Percentiles rank a stretch among this genome's conserved stretches.
Conservation (phyloP, 2,113 vertebrate species). For the Triplophysa dalaica region DNA sequence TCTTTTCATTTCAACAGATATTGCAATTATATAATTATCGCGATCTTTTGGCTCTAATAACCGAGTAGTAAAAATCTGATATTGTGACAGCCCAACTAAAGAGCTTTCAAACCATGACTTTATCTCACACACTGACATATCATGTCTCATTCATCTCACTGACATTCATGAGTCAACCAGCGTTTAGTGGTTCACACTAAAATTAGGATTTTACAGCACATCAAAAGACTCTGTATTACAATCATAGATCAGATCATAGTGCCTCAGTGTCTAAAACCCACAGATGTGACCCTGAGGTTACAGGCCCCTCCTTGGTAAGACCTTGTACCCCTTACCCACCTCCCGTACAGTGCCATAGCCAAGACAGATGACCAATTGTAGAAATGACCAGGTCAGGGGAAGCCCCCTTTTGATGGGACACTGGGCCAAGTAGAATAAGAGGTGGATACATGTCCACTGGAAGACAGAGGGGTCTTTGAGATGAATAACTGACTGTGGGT, state of each 20-base stretch:
- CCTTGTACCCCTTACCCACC: constrained; percentile 58
- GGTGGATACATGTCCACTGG: constrained; percentile 32
- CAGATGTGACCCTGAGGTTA: constrained; percentile 51
- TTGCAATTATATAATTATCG: too few species aligned
- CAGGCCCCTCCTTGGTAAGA: constrained; percentile 68
- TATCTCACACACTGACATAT: neutral
- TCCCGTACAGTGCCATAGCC: constrained; percentile 42
- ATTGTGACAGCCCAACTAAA: neutral
- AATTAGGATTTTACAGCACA: neutral
- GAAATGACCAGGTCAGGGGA: constrained; percentile 30
- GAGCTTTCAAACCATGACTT: neutral
- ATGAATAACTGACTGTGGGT: constrained; percentile 22
- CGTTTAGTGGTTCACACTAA: neutral
- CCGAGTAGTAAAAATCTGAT: too few species aligned
- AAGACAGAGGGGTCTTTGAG: constrained; percentile 63
- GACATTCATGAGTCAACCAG: neutral
- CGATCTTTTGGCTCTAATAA: too few species aligned
- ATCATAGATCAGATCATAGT: constrained; percentile 64
- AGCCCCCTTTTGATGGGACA: constrained; percentile 17
- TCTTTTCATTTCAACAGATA: too few species aligned
- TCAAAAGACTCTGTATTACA: constrained; percentile 46
- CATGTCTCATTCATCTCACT: neutral
- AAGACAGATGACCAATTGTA: constrained; percentile 51
- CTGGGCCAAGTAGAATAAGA: constrained; percentile 10
- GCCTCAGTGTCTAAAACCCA: constrained; percentile 65